These are phyloP conservation scores for Palaemon carinicauda DNA, from an alignment of 1,140 invertebrate species.

Conservation along the genomic window DNA sequence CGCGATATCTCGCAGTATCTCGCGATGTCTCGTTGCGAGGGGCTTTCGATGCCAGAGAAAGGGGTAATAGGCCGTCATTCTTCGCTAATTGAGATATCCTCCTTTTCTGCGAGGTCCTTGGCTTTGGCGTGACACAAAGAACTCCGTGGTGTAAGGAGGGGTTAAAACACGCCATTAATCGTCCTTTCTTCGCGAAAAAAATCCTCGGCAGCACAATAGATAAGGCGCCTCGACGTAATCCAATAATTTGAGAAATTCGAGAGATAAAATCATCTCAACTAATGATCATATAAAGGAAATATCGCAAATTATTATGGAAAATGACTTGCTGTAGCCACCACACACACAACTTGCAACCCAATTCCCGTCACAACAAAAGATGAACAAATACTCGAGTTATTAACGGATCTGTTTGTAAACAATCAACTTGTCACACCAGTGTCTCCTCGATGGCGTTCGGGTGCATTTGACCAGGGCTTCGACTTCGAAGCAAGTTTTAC, in stretches of 20 bases:
- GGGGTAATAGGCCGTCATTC: no score
- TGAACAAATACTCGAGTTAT: constrained; percentile 34
- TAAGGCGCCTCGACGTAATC: not conserved
- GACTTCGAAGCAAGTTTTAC: not conserved
- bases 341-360: constrained; percentile 10
- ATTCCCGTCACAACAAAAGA: constrained; percentile 33
- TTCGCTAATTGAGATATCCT: no score
- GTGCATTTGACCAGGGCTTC: not conserved
- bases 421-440: not conserved
- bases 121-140: no score
- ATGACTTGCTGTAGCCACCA: constrained; percentile 36
- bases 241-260: not conserved
- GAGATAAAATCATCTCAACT: not conserved
- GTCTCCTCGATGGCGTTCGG: not conserved
- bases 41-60: no score
- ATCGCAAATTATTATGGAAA: constrained; percentile 38
- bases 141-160: no score
- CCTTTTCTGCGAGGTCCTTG: no score
- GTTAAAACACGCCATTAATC: not conserved
- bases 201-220: no score
- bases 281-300: constrained; percentile 30
- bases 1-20: no score
- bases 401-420: constrained; percentile 41
- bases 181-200: not conserved
- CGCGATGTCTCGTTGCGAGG: no score